A percentile compares a stretch with the other conserved stretches of the same genome.
These are phyloP conservation scores for Gymnoscelis rufifasciata DNA, from an alignment of 2,888 invertebrate genomes.

Conservation along the genomic window DNA sequence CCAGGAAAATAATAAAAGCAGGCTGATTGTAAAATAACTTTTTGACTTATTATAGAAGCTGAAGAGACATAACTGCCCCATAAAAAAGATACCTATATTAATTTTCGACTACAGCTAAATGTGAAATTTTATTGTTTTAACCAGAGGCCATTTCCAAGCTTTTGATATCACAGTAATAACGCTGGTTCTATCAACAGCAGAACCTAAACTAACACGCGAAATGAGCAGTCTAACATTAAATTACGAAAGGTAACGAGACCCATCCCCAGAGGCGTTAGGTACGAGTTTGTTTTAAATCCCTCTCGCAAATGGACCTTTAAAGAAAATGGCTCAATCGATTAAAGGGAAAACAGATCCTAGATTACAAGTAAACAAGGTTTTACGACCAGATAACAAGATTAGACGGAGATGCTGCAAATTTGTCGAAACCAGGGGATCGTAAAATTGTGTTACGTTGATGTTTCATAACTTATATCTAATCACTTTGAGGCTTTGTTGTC, in stretches of 20 bases:
- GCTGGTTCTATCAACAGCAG: too few species aligned
- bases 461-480: constrained; percentile 24
- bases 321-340: constrained; percentile 58
- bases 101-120: too few species aligned
- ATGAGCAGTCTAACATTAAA: constrained; percentile 3
- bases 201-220: neutral
- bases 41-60: too few species aligned
- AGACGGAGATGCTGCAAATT: neutral
- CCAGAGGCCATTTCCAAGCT: neutral
- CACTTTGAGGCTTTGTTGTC: constrained; percentile 25
- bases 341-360: constrained; percentile 30
- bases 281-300: constrained; percentile 45
- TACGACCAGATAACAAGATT: constrained; percentile 9
- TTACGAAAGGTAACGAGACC: constrained; percentile 21
- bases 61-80: too few species aligned
- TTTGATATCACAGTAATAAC: too few species aligned
- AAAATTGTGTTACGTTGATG: constrained; percentile 6
- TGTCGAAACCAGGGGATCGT: too few species aligned
- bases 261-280: constrained; percentile 38
- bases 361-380: constrained; percentile 29
- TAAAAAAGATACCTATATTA: too few species aligned
- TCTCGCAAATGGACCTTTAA: constrained; percentile 49
- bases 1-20: too few species aligned
- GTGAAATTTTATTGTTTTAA: too few species aligned
- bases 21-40: too few species aligned